A percentile compares a stretch with the other conserved stretches of the same genome.
phyloP scores from a whole-genome alignment of 2,113 vertebrate species.

The Morphnarchus princeps region DNA sequence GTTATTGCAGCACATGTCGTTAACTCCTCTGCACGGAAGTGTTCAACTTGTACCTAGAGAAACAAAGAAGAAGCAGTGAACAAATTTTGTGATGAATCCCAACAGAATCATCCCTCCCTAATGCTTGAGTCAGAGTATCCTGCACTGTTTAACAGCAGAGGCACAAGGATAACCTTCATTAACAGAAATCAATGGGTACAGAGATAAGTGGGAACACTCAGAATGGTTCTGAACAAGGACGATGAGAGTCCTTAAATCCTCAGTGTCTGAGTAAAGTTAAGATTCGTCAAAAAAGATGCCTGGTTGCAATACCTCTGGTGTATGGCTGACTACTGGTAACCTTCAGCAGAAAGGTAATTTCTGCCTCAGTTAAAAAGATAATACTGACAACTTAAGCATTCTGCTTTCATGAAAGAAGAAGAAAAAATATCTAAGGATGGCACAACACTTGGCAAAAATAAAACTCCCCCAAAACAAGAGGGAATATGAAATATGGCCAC shows the following conservation, averaged over 20 bases:
- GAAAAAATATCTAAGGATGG: neutral
- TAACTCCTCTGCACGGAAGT: constrained; percentile 90
- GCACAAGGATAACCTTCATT: neutral
- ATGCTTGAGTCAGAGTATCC: neutral
- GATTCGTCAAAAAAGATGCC: neutral
- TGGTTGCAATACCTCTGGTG: neutral
- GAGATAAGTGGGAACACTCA: neutral
- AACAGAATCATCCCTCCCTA: fast-evolving
- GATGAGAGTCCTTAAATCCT: neutral
- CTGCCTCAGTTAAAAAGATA: neutral
- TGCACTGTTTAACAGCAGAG: neutral
- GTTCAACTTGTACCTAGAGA: constrained; percentile 80
- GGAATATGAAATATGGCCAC: neutral
- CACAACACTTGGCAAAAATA: neutral
- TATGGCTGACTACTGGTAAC: neutral
- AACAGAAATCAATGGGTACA: neutral
- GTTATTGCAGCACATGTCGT: constrained; percentile 84
- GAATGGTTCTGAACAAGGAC: neutral
- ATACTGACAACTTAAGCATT: neutral
- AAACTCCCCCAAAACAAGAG: neutral
- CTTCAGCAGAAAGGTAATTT: neutral
- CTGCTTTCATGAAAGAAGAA: neutral
- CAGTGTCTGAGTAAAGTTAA: neutral
- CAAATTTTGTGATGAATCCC: fast-evolving
- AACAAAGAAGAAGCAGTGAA: neutral